Evolutionary conservation across 2,113 vertebrate genomes (phyloP).

Genomic region (Sciurus niger): DNA sequence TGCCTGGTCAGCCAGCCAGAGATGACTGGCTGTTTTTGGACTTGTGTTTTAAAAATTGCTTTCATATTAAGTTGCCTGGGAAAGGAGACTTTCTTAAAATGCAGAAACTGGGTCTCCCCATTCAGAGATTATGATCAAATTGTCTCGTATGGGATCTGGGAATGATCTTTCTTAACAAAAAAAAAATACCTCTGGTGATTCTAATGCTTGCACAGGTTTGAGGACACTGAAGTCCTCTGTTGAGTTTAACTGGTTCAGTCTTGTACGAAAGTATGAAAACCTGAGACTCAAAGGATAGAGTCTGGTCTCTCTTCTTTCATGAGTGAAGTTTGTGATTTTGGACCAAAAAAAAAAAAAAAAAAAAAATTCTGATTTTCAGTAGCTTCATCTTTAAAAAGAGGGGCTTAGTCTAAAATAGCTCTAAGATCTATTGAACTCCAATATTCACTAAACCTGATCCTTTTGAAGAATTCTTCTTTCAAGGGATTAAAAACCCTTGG

Average conservation of each 20-base stretch:
- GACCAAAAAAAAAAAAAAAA: background rate
- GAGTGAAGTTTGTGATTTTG: background rate
- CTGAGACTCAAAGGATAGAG: background rate
- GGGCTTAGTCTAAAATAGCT: background rate
- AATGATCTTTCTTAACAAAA: conserved; percentile 24
- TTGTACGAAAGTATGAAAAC: background rate
- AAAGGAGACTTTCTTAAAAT: background rate
- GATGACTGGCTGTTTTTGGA: background rate
- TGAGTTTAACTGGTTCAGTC: background rate
- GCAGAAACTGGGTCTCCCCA: background rate
- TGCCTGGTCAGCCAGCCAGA: background rate
- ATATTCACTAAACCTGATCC: background rate
- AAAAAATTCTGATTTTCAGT: background rate
- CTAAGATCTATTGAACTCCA: background rate
- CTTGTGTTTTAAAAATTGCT: background rate
- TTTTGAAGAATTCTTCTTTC: conserved; percentile 52
- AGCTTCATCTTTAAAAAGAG: background rate
- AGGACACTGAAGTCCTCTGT: background rate
- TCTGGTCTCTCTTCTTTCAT: background rate
- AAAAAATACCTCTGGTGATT: background rate
- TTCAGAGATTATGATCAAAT: conserved; percentile 10
- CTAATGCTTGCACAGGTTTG: background rate
- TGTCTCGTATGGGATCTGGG: background rate
- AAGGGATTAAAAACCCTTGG: conserved; percentile 56
- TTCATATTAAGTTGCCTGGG: background rate